Percentiles rank a stretch among this genome's conserved stretches.
Evolutionary conservation across 30 jellyfish, hydroid and myxozoan species (phyloP).

Genomic region (Clytia hemisphaerica): DNA sequence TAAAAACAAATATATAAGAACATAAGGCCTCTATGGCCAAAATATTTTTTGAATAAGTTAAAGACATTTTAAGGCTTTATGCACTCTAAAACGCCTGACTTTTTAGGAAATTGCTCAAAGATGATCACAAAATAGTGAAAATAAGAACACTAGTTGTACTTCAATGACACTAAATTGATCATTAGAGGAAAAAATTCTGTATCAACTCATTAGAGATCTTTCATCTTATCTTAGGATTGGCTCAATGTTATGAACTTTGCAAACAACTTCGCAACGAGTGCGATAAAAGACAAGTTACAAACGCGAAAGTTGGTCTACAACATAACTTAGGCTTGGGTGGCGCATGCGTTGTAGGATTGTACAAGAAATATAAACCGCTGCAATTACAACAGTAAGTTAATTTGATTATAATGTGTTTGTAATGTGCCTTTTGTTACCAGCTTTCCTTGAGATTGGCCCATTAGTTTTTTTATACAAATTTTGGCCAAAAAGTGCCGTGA

Average conservation of each 20-base stretch:
- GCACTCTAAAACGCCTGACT: too few species aligned
- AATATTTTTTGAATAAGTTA: too few species aligned
- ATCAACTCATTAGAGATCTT: too few species aligned
- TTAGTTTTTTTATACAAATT: not conserved
- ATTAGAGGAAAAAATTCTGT: too few species aligned
- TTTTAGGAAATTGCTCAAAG: too few species aligned
- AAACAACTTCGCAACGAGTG: conserved; percentile 69
- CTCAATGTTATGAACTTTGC: conserved; percentile 79
- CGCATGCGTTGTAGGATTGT: conserved; percentile 81
- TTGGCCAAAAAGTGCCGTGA: not conserved
- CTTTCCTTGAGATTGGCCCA: not conserved
- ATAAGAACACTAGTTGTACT: too few species aligned
- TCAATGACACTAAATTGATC: too few species aligned
- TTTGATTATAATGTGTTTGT: too few species aligned
- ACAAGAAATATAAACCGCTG: conserved; percentile 28
- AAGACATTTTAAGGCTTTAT: too few species aligned
- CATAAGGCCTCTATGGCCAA: too few species aligned
- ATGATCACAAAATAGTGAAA: too few species aligned
- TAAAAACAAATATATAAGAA: too few species aligned
- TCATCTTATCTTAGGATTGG: conserved; percentile 38
- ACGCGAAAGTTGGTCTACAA: conserved; percentile 68
- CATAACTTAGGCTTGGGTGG: conserved; percentile 93
- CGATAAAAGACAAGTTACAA: conserved; percentile 64
- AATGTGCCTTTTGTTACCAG: not conserved
- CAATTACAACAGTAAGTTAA: not conserved